Evolutionary conservation across 2,113 vertebrate species (phyloP).

Genomic region (Brevimyrus niger): DNA sequence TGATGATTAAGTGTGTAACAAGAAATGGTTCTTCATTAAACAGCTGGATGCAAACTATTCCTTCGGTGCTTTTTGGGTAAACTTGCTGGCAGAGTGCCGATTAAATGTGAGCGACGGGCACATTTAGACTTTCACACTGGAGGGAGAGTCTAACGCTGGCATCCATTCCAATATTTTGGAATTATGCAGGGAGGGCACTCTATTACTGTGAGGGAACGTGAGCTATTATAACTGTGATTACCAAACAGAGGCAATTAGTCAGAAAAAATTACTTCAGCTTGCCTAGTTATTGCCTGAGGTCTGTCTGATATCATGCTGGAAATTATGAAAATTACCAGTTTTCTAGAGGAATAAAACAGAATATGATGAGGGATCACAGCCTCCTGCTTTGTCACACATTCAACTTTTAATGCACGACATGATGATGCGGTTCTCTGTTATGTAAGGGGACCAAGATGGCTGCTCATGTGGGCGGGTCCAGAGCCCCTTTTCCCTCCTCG

Average conservation of each 20-base stretch:
- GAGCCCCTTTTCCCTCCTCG: background rate
- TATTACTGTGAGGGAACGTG: conserved; percentile 7
- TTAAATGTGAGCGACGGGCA: background rate
- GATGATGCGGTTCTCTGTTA: background rate
- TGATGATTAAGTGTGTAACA: conserved; percentile 7
- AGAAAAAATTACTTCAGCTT: conserved; percentile 14
- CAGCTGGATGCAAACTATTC: conserved; percentile 2
- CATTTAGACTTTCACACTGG: background rate
- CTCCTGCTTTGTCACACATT: conserved; percentile 11
- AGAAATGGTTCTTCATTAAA: background rate
- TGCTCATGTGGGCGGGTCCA: background rate
- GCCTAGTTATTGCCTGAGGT: conserved; percentile 17
- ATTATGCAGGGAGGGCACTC: conserved; percentile 16
- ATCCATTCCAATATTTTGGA: background rate
- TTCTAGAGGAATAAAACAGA: conserved; percentile 2
- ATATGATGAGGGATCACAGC: background rate
- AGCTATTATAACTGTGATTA: conserved; percentile 19
- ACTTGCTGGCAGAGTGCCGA: background rate
- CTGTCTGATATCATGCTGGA: conserved; percentile 12
- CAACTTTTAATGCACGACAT: background rate
- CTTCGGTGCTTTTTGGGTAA: conserved; percentile 1
- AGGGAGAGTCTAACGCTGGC: conserved; percentile 1
- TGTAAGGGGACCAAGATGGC: background rate
- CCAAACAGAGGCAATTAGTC: conserved; percentile 23
- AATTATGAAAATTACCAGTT: conserved; percentile 13